Conservation (phyloP, 1,140 invertebrate genomes). For the Hyles vespertilio region DNA sequence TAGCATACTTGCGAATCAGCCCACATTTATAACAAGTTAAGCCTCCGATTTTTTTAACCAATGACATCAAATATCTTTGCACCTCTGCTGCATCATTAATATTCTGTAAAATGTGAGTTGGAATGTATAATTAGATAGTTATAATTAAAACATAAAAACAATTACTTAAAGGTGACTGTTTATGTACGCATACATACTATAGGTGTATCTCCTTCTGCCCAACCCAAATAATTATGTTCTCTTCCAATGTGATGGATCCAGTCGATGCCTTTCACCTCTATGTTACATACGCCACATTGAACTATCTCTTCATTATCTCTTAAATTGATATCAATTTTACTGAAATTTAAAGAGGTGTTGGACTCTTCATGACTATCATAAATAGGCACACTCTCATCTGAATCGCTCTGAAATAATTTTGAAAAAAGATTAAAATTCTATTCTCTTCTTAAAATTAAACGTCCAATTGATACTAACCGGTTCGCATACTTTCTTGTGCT, state of each 20-base stretch:
- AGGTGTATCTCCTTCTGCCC: slow-evolving; percentile 30
- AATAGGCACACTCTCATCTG: neutral
- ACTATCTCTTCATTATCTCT: too few relatives aligned
- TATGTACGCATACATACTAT: slow-evolving; percentile 27
- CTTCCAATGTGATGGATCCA: slow-evolving; percentile 70
- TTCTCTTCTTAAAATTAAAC: neutral
- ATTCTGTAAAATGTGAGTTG: slow-evolving; percentile 28
- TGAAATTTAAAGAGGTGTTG: neutral
- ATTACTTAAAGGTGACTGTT: too few relatives aligned
- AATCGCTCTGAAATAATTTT: neutral
- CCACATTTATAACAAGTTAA: slow-evolving; percentile 42
- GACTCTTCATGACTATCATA: neutral
- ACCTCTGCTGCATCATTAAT: slow-evolving; percentile 28
- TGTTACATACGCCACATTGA: slow-evolving; percentile 33
- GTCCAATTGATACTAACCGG: slow-evolving; percentile 6
- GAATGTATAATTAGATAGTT: too few relatives aligned
- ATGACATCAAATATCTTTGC: slow-evolving; percentile 24
- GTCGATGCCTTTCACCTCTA: slow-evolving; percentile 35
- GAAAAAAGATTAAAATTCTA: neutral
- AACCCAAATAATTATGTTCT: slow-evolving; percentile 55
- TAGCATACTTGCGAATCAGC: slow-evolving; percentile 37
- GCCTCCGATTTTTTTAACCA: slow-evolving; percentile 25
- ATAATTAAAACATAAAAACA: too few relatives aligned
- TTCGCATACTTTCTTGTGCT: slow-evolving; percentile 20
- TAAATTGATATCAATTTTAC: neutral